Base-by-base conservation (phyloP, 2,888 invertebrate genomes). In the Phragmatobia fuliginosa region DNA sequence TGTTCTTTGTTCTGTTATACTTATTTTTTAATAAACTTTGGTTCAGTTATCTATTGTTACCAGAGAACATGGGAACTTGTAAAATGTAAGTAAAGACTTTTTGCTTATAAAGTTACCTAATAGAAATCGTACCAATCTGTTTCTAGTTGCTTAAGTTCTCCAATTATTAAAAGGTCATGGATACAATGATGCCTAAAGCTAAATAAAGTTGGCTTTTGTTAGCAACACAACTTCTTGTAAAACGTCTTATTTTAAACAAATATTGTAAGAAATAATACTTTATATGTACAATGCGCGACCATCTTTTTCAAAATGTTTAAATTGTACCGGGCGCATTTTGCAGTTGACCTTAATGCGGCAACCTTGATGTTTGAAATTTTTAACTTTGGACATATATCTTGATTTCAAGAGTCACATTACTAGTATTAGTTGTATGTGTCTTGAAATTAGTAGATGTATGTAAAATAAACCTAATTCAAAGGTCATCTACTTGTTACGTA, bases 51-150 rank as follows among this genome's bases (percentile, higher is more conserved):
- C 80, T 83, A 82, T 87, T 85, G 85, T 85, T 80, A 81, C 83
- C 88, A 85, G 81, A 86, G 89, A 52, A 83, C 84, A 94, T 94
- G 94, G 94, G 92, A 91, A 90, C 88, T 83, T 83, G 83, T 87
- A 83, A 85, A 87, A 90, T 86, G 94, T 94, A 87, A 94, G 94
- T 91, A 83, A 67, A 68, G 73, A 79, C 76, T 78, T 81, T 82
- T 79, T 77, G n/a, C 8, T 63, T 63, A n/a, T 52, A 56, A 8
- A 61, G 41, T 65, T 65, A 52, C 38, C 11, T 32, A 52, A 69
- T 60, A 33, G 38, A 60, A 65, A 64, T 18, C 58, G n/a, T 58
- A 58, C 32, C 38, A 45, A 60, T 28, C 33, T 49, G 11, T 8
- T 52, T 52, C 14, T 7, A 45, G 59, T 73, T 45, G 56, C 14